Percentiles rank a stretch among this genome's conserved stretches.
Conservation (phyloP, 2,113 vertebrate genomes). For the Hyla sarda region DNA sequence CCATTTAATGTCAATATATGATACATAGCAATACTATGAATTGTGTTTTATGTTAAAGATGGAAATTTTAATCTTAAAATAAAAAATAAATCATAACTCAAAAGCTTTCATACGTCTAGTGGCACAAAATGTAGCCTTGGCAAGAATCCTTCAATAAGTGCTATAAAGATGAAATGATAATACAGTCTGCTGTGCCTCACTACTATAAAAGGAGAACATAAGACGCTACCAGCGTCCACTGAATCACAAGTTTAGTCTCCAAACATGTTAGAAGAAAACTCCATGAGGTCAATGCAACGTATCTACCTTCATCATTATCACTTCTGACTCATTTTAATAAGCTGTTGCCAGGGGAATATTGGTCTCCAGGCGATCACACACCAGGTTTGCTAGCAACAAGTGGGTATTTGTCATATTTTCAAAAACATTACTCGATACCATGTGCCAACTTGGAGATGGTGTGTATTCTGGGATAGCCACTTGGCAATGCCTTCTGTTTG, state of each 20-base stretch:
- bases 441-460: not conserved
- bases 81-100: not conserved
- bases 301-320: not conserved
- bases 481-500: not conserved
- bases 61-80: not conserved
- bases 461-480: not conserved
- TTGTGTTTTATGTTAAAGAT: too few species aligned
- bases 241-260: not conserved
- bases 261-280: not conserved
- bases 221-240: not conserved
- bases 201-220: conserved; percentile 1
- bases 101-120: not conserved
- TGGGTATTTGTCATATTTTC: not conserved
- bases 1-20: too few species aligned
- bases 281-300: not conserved
- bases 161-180: not conserved
- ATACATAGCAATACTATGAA: too few species aligned
- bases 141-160: not conserved
- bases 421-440: not conserved
- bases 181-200: not conserved
- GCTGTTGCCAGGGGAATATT: not conserved
- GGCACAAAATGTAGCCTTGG: not conserved
- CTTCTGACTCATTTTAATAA: not conserved
- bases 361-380: not conserved
- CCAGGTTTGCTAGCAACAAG: conserved; percentile 1